Evolutionary conservation across 2,888 invertebrate genomes (phyloP).

Genomic region (Uropetala carovei): DNA sequence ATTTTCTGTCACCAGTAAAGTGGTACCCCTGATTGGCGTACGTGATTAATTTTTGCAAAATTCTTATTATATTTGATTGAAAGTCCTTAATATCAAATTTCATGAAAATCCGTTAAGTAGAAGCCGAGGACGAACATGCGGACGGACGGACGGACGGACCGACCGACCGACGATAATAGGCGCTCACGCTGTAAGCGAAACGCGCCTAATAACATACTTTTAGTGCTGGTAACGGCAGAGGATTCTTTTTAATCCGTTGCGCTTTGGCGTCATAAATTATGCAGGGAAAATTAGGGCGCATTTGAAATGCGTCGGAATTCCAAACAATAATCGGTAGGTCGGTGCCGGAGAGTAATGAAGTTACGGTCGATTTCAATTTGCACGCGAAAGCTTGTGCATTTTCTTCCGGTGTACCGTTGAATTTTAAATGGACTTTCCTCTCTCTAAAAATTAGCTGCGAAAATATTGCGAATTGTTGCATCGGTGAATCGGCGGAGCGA

Average conservation of each 20-base stretch:
- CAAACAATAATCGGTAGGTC: background rate
- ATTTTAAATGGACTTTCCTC: background rate
- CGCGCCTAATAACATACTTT: too few relatives aligned
- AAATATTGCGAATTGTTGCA: background rate
- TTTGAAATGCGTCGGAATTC: conserved; percentile 18
- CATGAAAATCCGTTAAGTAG: too few relatives aligned
- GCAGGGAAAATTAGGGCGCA: background rate
- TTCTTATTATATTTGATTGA: too few relatives aligned
- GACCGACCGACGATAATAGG: too few relatives aligned
- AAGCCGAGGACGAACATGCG: too few relatives aligned
- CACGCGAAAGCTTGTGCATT: conserved; percentile 18
- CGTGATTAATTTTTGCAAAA: too few relatives aligned
- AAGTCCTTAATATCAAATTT: too few relatives aligned
- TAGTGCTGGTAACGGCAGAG: too few relatives aligned
- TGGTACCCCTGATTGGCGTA: too few relatives aligned
- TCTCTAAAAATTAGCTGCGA: background rate
- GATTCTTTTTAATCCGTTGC: background rate
- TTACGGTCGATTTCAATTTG: conserved; percentile 27
- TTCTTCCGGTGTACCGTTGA: background rate
- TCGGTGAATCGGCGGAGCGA: background rate
- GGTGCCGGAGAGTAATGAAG: background rate
- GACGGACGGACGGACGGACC: too few relatives aligned
- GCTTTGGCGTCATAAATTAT: conserved; percentile 22
- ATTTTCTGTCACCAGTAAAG: too few relatives aligned
- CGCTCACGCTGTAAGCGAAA: too few relatives aligned